These are phyloP conservation scores for Haemorhous mexicanus DNA, from an alignment of 2,113 vertebrate genomes.

Conservation along the genomic window DNA sequence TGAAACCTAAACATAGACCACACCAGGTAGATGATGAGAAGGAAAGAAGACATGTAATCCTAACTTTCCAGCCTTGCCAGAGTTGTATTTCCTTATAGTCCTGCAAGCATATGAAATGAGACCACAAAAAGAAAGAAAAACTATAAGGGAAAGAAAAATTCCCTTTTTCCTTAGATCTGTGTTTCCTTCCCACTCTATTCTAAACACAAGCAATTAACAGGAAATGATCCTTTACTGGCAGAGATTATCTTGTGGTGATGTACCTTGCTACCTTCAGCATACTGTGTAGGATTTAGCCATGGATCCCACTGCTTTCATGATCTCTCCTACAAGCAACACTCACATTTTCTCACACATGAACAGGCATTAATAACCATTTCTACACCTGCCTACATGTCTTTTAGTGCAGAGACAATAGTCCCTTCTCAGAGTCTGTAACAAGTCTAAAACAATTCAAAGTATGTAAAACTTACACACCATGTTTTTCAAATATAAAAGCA, in stretches of 20 bases:
- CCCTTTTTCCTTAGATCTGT: background rate
- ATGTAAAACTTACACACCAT: background rate
- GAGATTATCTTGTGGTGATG: background rate
- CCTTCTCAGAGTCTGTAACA: background rate
- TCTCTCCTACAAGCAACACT: background rate
- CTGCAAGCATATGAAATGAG: background rate
- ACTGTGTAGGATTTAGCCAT: background rate
- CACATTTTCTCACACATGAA: background rate
- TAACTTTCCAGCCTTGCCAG: background rate
- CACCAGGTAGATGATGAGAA: background rate
- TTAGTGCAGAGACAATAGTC: background rate
- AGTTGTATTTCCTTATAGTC: background rate
- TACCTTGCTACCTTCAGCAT: background rate
- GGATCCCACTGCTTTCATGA: background rate
- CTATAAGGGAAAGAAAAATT: background rate
- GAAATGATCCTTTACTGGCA: background rate
- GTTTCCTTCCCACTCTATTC: background rate
- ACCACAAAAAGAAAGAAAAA: background rate
- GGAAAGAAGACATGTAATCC: background rate
- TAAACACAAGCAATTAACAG: background rate
- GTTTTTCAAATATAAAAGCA: background rate
- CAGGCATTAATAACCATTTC: background rate
- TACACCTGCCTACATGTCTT: background rate
- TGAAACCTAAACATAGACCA: background rate
- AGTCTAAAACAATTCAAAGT: background rate